Evolutionary conservation across 2,888 invertebrate genomes (phyloP).

Genomic region (Brachynemurus nebulosus): DNA sequence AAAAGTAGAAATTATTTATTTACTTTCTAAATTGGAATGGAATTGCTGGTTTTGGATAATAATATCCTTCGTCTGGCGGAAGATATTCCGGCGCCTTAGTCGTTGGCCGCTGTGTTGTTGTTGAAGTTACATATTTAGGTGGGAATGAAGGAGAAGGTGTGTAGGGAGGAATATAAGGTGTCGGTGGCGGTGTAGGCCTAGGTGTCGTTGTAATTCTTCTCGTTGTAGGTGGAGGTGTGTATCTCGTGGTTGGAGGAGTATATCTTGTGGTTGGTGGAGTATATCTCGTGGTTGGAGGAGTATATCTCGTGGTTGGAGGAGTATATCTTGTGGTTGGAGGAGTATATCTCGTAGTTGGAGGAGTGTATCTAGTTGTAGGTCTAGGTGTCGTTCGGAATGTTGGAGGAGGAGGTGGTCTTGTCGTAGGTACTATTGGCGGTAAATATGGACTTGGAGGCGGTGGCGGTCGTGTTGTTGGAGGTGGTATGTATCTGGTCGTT

Average conservation of each 20-base stretch:
- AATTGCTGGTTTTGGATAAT: conserved; percentile 8
- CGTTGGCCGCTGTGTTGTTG: not conserved
- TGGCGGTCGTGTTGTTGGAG: not conserved
- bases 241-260: not conserved
- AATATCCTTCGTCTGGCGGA: conserved; percentile 9
- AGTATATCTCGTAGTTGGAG: too few relatives aligned
- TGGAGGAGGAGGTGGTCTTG: not conserved
- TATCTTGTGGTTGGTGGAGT: not conserved
- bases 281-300: not conserved
- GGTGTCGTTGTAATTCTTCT: too few relatives aligned
- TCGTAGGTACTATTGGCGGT: not conserved
- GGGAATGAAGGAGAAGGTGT: not conserved
- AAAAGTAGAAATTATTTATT: too few relatives aligned
- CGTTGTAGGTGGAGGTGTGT: not conserved
- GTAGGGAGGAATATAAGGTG: not conserved
- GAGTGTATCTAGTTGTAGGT: conserved; percentile 1
- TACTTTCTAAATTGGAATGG: conserved; percentile 9
- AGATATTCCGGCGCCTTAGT: conserved; percentile 5
- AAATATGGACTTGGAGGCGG: not conserved
- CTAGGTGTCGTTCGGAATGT: not conserved
- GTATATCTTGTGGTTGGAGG: too few relatives aligned
- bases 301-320: conserved; percentile 3
- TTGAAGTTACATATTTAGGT: not conserved
- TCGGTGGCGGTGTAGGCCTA: not conserved
- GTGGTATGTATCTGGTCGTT: not conserved